These are phyloP conservation scores for Dascyllus trimaculatus DNA, from an alignment of 2,113 vertebrate species.

Conservation along the genomic window DNA sequence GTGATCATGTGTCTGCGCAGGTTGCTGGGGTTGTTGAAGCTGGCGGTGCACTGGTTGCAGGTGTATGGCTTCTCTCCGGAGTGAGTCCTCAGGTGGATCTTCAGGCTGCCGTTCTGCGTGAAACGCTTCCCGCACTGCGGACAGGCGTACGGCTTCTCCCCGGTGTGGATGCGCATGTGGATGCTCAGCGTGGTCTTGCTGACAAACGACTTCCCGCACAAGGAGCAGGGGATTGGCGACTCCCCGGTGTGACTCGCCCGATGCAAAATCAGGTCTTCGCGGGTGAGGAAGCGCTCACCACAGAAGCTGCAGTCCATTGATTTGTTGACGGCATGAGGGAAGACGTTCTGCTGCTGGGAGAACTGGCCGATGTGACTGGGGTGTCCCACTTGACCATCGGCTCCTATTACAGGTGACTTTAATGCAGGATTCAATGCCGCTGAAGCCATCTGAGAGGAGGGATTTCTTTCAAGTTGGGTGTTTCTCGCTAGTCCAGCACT, in stretches of 20 bases:
- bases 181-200: constrained; percentile 86
- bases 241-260: constrained; percentile 73
- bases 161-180: constrained; percentile 89
- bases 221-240: constrained; percentile 70
- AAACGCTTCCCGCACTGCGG: constrained; percentile 87
- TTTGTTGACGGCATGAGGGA: constrained; percentile 48
- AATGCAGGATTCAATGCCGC: constrained; percentile 32
- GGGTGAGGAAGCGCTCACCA: constrained; percentile 62
- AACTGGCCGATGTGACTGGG: constrained; percentile 60
- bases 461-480: constrained; percentile 53
- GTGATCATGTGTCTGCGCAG: constrained; percentile 81
- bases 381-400: constrained; percentile 44
- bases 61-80: constrained; percentile 88
- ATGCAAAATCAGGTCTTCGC: constrained; percentile 72
- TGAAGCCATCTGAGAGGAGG: constrained; percentile 40
- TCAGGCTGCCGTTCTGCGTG: constrained; percentile 87
- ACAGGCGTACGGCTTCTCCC: constrained; percentile 88
- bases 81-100: constrained; percentile 88
- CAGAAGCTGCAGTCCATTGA: constrained; percentile 74
- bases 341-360: constrained; percentile 49
- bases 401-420: constrained; percentile 6
- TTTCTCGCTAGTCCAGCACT: constrained; percentile 35
- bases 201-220: constrained; percentile 87
- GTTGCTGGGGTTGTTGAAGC: constrained; percentile 87
- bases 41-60: constrained; percentile 84